These are phyloP conservation scores for Drosophila azteca DNA, from an alignment of 1,140 invertebrate genomes.

Conservation along the genomic window DNA sequence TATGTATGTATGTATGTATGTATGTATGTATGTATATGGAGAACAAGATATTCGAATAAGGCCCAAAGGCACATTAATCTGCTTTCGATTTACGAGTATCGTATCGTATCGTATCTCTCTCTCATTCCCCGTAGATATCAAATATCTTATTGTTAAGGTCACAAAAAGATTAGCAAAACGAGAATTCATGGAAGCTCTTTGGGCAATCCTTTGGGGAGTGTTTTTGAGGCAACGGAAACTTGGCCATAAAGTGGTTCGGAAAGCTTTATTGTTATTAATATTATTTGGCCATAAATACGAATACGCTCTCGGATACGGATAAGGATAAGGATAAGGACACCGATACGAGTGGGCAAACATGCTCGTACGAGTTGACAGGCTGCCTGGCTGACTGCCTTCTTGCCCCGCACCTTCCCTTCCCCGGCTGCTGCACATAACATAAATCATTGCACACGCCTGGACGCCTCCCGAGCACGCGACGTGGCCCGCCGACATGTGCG, in stretches of 20 bases:
- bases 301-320: conserved; percentile 39
- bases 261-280: conserved; percentile 65
- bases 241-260: conserved; percentile 52
- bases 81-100: no score
- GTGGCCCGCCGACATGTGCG: conserved; percentile 20
- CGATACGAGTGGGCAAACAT: conserved; percentile 11
- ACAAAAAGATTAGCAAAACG: no score
- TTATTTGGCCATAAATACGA: conserved; percentile 61
- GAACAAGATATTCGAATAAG: no score
- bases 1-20: no score
- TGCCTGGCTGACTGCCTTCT: not conserved
- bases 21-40: no score
- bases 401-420: conserved; percentile 17
- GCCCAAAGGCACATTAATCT: no score
- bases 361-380: conserved; percentile 40
- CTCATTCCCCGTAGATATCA: no score
- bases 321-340: conserved; percentile 28
- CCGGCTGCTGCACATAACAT: conserved; percentile 57
- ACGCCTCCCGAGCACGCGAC: conserved; percentile 55
- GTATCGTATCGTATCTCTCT: no score
- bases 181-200: no score
- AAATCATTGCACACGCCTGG: conserved; percentile 63
- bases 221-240: conserved; percentile 27
- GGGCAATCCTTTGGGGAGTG: no score
- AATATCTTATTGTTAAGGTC: no score